Conservation (phyloP, 2,888 invertebrate genomes). For the Maniola hyperantus region DNA sequence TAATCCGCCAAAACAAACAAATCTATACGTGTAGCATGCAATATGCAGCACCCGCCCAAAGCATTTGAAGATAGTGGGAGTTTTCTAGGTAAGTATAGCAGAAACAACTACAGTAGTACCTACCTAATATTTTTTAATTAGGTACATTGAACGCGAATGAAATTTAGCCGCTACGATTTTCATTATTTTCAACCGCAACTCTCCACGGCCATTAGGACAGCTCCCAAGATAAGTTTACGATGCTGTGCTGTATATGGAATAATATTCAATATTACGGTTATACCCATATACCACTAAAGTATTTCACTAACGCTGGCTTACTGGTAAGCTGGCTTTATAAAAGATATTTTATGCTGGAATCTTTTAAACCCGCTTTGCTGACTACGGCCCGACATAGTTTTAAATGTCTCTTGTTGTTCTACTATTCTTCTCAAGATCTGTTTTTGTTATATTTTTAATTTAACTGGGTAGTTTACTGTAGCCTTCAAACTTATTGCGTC, state of each 20-base stretch:
- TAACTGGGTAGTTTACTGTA: constrained; percentile 5
- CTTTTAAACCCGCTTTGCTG: constrained; percentile 37
- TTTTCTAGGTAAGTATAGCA: no score
- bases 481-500: not conserved
- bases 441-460: constrained; percentile 8
- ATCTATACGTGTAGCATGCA: no score
- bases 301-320: constrained; percentile 33
- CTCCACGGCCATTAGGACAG: not conserved
- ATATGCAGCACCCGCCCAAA: no score
- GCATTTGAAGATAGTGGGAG: no score
- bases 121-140: no score
- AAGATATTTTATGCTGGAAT: constrained; percentile 37
- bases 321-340: constrained; percentile 38
- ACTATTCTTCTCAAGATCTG: constrained; percentile 12
- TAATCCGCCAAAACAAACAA: no score
- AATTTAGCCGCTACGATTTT: no score
- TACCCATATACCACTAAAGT: constrained; percentile 29
- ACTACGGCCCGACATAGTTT: constrained; percentile 37
- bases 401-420: constrained; percentile 19
- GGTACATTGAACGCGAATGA: no score
- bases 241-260: constrained; percentile 17
- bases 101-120: no score
- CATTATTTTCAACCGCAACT: not conserved
- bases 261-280: constrained; percentile 28
- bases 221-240: not conserved